Evolutionary conservation across 2,797 vertebrate species (phyloP), one percentile per base, ranked within the genome.

Genomic region (Calcarius lapponicus): DNA sequence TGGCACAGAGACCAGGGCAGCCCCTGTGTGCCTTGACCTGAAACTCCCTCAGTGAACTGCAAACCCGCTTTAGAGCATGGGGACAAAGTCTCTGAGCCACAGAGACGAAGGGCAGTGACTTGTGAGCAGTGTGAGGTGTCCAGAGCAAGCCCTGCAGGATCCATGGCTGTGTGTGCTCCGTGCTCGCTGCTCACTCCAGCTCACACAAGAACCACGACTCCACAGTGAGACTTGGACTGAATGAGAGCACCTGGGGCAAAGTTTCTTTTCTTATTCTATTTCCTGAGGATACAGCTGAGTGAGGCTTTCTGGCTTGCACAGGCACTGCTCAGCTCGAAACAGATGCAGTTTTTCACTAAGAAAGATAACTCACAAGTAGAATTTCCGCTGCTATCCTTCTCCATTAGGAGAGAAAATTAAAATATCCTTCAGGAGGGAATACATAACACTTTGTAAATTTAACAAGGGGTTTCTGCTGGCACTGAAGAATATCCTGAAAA

Each of bases 261-360:
- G 88, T 64, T 94, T 90, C 95, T 95, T 94, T 93, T 95, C 96
- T 95, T 86, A 54, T 80, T 96, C 81, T 95, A 1, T 96, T 97
- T 97, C 97, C 97, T 95, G 96, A 97, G 96, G 94, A 97, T 95
- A 93, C 97, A 97, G 96, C 96, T 97, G 97, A 97, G 91, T 61
- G 93, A 3, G 7, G 66, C 88, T 97, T 96, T 96, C 95, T 97
- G 97, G 97, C 97, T 95, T 76, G 88, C 85, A 90, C 60, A 94
- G 72, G 64, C 93, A 79, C 84, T 66, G 83, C 88, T 97, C 94
- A 86, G 95, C 85, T 93, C 72, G 31, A 78, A 97, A 97, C 97
- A 97, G 97, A 97, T 97, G 97, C 95, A 96, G 93, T 96, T 96
- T 96, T 96, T 95, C 91, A 95, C 90, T 43, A 83, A 95, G 86